These are phyloP conservation scores for Sebastes hubbsi DNA, from an alignment of 2,797 vertebrate genomes.

Conservation along the genomic window DNA sequence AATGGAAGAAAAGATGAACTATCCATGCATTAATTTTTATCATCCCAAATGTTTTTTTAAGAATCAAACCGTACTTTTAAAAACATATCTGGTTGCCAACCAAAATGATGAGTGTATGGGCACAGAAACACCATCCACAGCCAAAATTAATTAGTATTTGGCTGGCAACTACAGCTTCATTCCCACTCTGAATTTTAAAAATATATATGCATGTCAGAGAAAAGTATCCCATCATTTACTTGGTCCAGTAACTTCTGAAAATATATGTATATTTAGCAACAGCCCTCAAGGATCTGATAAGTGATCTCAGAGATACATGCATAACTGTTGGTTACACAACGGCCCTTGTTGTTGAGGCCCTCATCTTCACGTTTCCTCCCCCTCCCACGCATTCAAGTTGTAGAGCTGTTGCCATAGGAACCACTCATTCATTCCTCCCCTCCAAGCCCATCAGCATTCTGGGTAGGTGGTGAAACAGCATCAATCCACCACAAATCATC, in stretches of 20 bases:
- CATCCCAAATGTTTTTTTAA: neutral
- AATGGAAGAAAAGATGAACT: neutral
- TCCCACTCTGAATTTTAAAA: neutral
- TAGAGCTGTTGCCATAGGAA: slow-evolving; percentile 81
- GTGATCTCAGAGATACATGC: slow-evolving; percentile 24
- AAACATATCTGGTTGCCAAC: slow-evolving; percentile 27
- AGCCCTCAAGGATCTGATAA: slow-evolving; percentile 1
- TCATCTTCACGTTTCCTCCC: slow-evolving; percentile 43
- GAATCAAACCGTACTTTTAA: slow-evolving; percentile 23
- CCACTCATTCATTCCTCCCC: slow-evolving; percentile 72
- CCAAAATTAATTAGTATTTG: slow-evolving; percentile 48
- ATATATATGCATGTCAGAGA: neutral
- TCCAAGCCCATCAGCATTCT: slow-evolving; percentile 65
- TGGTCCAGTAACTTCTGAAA: neutral
- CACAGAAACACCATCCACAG: slow-evolving; percentile 2
- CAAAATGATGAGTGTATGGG: neutral
- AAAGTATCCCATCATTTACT: slow-evolving; percentile 9
- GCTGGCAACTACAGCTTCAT: neutral
- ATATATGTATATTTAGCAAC: neutral
- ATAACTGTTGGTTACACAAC: slow-evolving; percentile 61
- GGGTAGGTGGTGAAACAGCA: slow-evolving; percentile 47
- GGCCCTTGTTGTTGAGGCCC: slow-evolving; percentile 34
- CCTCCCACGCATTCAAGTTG: slow-evolving; percentile 66
- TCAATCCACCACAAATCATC: slow-evolving; percentile 46
- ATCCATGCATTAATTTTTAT: neutral